Evolutionary conservation across 2,113 vertebrate genomes (phyloP), one percentile per base, ranked within the genome.

Genomic region (Rhinolophus sinicus): DNA sequence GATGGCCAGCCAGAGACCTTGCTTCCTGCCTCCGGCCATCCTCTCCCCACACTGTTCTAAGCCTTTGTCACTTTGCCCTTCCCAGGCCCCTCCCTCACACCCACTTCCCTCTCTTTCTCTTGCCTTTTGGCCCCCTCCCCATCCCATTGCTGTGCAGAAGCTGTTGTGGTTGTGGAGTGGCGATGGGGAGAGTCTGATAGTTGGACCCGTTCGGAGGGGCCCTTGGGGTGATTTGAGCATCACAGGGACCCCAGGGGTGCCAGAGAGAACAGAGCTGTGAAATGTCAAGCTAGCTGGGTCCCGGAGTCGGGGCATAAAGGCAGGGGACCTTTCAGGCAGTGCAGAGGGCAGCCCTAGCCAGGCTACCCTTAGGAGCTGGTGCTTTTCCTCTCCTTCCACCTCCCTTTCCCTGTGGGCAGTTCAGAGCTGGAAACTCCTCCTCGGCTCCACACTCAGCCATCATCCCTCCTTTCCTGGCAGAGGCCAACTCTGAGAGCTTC

Each of bases 191-290:
- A 77, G 76, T 86, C 47, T 96, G 83, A 76, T 70, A 54, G 70
- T 73, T 97, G 97, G 97, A 98, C 97, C 97, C 97, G 97, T 97
- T 96, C 97, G 97, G 86, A 97, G 95, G 93, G 94, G 8, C 85
- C 72, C 83, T 82, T 56, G 84, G 69, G 83, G 90, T 87, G 80
- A 67, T 35, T 24, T 77, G 47, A 87, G 16, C 60, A 38, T 80
- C 2, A 2, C 35, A 16, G 88, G 77, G 80, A 50, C 65, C 24
- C 50, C 14, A n/a, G 93, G n/a, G 38, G 18, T 24, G 6, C 47
- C 56, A n/a, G 94, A n/a, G 12, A 44, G 22, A 58, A 19, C 54
- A 67, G 30, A 89, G 22, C 38, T 18, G 40, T 65, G 58, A 58
- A 24, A 5, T 56, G 24, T 60, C 38, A 77, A 64, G 67, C 70